Evolutionary conservation across 1,140 invertebrate species (phyloP).

Genomic region (Drosophila pallidifrons): DNA sequence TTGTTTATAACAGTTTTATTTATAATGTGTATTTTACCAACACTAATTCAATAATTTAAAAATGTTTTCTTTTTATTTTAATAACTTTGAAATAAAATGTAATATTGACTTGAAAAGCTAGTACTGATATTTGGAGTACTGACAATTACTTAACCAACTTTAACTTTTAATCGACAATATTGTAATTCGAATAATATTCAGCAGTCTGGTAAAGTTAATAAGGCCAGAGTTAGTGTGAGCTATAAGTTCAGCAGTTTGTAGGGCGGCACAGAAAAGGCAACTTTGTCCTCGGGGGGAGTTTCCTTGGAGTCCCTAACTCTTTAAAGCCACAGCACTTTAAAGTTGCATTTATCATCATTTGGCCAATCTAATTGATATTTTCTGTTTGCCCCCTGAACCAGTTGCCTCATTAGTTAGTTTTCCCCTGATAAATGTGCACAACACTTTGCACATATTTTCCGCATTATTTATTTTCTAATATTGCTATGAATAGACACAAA

Average conservation of each 20-base stretch:
- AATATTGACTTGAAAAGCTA: no score
- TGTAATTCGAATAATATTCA: no score
- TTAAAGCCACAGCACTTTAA: constrained; percentile 49
- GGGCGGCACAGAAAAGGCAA: constrained; percentile 27
- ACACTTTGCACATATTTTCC: constrained; percentile 34
- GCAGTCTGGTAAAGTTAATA: neutral
- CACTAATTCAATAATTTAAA: no score
- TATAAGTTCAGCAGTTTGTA: neutral
- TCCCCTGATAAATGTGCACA: constrained; percentile 23
- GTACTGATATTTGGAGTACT: no score
- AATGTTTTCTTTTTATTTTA: no score
- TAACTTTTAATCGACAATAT: no score
- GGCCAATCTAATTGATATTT: constrained; percentile 49
- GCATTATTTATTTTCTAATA: constrained; percentile 17
- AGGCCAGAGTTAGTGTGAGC: neutral
- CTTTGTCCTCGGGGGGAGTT: constrained; percentile 8
- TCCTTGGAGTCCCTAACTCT: constrained; percentile 7
- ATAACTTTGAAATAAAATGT: no score
- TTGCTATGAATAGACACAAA: neutral
- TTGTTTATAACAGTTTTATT: no score
- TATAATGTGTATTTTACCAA: no score
- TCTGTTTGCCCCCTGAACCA: constrained; percentile 18
- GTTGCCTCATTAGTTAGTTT: constrained; percentile 48
- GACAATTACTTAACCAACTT: no score
- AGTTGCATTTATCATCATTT: constrained; percentile 60